Evolutionary conservation across 2,113 vertebrate genomes (phyloP), one percentile per base, ranked within the genome.

Genomic region (Chelonoidis abingdonii): DNA sequence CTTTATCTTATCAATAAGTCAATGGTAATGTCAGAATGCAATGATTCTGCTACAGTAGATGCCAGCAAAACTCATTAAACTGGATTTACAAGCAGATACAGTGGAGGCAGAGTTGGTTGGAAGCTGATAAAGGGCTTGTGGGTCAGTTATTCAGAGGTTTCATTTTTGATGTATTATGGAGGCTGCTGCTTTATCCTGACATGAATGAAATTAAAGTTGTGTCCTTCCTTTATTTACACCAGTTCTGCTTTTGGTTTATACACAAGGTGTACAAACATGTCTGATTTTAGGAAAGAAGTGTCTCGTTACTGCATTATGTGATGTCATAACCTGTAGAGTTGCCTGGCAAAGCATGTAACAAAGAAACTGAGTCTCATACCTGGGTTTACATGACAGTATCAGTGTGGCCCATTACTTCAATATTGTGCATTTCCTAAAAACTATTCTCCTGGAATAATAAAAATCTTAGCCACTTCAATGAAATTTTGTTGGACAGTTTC

Each of bases 1-100:
- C 57, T 89, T 94, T 95, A 88, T 95, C 95, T 96, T 93, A 92
- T 95, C 79, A 80, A 5, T 84, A 97, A 95, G 86, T 91, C 89
- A 31, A 87, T 90, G 96, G 65, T 93, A 90, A 80, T 88, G 76
- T 93, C 93, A 92, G 84, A 89, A 69, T 95, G 82, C 50, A 1
- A 1, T 1, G 65, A 93, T 95, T 95, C 78, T 91, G 78, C n/a
- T 92, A 94, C 86, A 54, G 0, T 17, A 95, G 90, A 81, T 85
- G 78, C 79, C 92, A 92, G 88, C 1, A 95, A 87, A 93, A 91
- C 65, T 72, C 88, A 95, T 90, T 92, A 81, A 92, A 91, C 27
- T 87, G 81, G 86, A 91, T 95, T 95, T 96, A 90, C 75, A 95
- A 92, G 92, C 72, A 91, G 89, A 82, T 52, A 44, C 6, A 16